Base-by-base conservation (phyloP, 2,113 vertebrate species). In the Phodopus roborovskii region DNA sequence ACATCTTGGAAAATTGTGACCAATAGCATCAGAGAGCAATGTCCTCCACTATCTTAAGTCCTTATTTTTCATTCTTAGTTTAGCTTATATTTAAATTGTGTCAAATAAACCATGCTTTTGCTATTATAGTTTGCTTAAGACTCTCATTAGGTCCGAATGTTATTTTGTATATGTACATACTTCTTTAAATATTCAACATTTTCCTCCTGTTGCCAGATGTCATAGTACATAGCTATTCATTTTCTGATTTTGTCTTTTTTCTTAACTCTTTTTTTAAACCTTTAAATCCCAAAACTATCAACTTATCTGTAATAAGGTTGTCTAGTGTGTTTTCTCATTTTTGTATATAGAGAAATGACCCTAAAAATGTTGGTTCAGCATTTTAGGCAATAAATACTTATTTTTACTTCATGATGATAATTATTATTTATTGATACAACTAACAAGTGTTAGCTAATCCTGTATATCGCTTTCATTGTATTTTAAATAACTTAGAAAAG, bases 61-160 rank as follows among this genome's bases (percentile, higher is more conserved):
- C 96, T 87, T 91, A 70, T 95, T 97, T 96, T 91, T 93, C 85
- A 87, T 28, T 94, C 64, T 97, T 90, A 71, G 48, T 90, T 96
- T 96, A 96, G 85, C 84, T 96, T 87, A 82, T 89, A 73, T 96
- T 92, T 84, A 81, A 96, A 89, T 93, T 95, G 90, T 97, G 93
- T 90, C 85, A 96, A 97, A 97, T 97, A 97, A 96, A 96, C 73
- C 94, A 94, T 84, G 45, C 77, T 64, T 1, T 96, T 96, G 93
- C 78, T 95, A n/a, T 48, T 79, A 36, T 75, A 74, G 68, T 50
- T 66, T 93, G 83, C 68, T 92, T 82, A 85, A 87, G 90, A n/a
- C 66, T 93, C 79, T 83, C 53, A 56, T 42, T 88, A 60, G 92
- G 56, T 91, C 91, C 95, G 74, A 96, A 84, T 90, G 64, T 93